Conservation (phyloP, 2,888 invertebrate genomes). For the Ptychoptera contaminata region DNA sequence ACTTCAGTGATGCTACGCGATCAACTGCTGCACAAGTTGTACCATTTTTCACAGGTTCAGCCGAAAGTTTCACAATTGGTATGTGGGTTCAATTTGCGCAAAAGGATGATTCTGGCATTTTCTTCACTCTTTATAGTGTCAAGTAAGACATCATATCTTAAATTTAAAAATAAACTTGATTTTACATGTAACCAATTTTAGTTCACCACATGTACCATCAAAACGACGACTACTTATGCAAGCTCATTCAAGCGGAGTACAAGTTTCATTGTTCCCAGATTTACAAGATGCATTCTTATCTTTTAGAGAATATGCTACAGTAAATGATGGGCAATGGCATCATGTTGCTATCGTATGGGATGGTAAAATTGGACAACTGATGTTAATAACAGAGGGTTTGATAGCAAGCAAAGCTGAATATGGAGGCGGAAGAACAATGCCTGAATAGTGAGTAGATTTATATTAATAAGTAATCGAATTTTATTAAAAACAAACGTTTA, state of each 20-base stretch:
- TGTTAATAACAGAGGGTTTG: slow-evolving; percentile 87
- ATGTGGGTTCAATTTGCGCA: slow-evolving; percentile 95
- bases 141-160: slow-evolving; percentile 34
- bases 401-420: slow-evolving; percentile 86
- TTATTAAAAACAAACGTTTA: slow-evolving; percentile 3
- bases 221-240: slow-evolving; percentile 71
- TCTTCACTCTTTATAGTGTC: slow-evolving; percentile 85
- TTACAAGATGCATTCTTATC: slow-evolving; percentile 78
- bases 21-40: slow-evolving; percentile 87
- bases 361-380: slow-evolving; percentile 72
- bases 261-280: slow-evolving; percentile 77
- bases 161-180: slow-evolving; percentile 16
- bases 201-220: slow-evolving; percentile 57
- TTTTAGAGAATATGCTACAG: slow-evolving; percentile 80
- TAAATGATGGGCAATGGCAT: slow-evolving; percentile 95
- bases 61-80: slow-evolving; percentile 71
- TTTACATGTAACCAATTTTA: slow-evolving; percentile 33
- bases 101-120: slow-evolving; percentile 81
- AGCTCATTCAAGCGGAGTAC: slow-evolving; percentile 85
- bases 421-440: slow-evolving; percentile 69
- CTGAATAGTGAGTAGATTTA: slow-evolving; percentile 52
- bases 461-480: slow-evolving; percentile 2
- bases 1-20: slow-evolving; percentile 80
- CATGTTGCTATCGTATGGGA: slow-evolving; percentile 93
- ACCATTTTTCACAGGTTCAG: slow-evolving; percentile 68